Percentiles rank a stretch among this genome's conserved stretches.
These are phyloP conservation scores for Acrobasis consociella DNA, from an alignment of 2,888 invertebrate species.

Conservation along the genomic window DNA sequence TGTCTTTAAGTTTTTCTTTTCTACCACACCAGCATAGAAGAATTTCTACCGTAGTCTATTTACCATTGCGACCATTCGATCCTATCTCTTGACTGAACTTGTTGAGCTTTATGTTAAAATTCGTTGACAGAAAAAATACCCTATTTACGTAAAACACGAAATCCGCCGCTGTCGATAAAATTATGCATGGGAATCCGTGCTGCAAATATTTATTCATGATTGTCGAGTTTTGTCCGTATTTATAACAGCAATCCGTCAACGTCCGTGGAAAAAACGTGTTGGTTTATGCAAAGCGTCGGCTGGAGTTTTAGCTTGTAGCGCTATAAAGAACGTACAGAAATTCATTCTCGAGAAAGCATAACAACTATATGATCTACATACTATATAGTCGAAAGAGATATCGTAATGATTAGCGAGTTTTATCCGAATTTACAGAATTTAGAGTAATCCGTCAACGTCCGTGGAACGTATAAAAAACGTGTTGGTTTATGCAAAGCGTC, in stretches of 20 bases:
- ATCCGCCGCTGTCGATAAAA: slow-evolving; percentile 39
- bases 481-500: slow-evolving; percentile 23
- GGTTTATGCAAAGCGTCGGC: slow-evolving; percentile 23
- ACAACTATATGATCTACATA: too few species aligned
- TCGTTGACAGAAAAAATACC: neutral
- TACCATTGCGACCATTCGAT: too few species aligned
- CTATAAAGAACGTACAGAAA: neutral
- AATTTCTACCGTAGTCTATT: too few species aligned
- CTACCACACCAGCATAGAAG: too few species aligned
- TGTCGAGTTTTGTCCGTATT: slow-evolving; percentile 43
- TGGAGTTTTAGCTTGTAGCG: slow-evolving; percentile 5
- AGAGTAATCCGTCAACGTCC: slow-evolving; percentile 50
- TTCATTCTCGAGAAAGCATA: neutral
- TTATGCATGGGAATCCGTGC: slow-evolving; percentile 48
- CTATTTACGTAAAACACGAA: slow-evolving; percentile 1
- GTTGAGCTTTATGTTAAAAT: too few species aligned
- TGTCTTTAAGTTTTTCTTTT: too few species aligned
- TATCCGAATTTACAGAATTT: slow-evolving; percentile 24
- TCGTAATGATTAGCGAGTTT: slow-evolving; percentile 46
- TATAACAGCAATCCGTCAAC: slow-evolving; percentile 44
- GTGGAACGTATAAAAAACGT: slow-evolving; percentile 30
- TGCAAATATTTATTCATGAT: slow-evolving; percentile 53
- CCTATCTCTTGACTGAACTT: too few species aligned
- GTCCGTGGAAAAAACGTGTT: slow-evolving; percentile 38
- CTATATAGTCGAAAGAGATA: too few species aligned